A percentile compares a stretch with the other conserved stretches of the same genome.
phyloP scores from a whole-genome alignment of 1,140 invertebrate genomes.

The Eriocheir sinensis region DNA sequence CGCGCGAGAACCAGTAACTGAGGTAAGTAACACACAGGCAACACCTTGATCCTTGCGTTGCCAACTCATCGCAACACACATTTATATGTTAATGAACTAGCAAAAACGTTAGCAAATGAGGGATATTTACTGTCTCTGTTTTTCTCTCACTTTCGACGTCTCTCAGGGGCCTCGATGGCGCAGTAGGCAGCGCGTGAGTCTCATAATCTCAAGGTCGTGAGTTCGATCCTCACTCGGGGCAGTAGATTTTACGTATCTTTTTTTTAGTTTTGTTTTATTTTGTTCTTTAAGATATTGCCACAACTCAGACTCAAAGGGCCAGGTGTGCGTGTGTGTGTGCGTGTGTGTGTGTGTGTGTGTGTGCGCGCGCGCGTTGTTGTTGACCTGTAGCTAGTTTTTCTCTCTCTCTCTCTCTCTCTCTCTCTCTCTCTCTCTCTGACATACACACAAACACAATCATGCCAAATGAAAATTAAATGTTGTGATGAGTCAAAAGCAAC shows the following conservation, averaged over 20 bases:
- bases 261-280: background rate
- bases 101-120: too few species aligned
- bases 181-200: conserved; percentile 98
- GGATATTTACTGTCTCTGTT: background rate
- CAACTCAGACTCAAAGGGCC: background rate
- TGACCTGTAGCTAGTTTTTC: too few species aligned
- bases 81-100: too few species aligned
- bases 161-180: conserved; percentile 88
- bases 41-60: too few species aligned
- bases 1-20: too few species aligned
- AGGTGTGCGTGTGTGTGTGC: background rate
- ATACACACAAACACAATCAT: too few species aligned
- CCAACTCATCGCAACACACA: too few species aligned
- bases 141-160: background rate
- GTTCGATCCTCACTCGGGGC: conserved; percentile 97
- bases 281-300: background rate
- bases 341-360: conserved; percentile 22
- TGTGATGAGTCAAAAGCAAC: too few species aligned
- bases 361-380: too few species aligned
- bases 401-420: background rate
- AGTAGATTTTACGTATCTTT: conserved; percentile 80
- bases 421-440: background rate
- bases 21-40: too few species aligned
- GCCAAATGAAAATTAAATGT: too few species aligned
- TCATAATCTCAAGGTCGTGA: conserved; percentile 99